Evolutionary conservation across 2,113 vertebrate species (phyloP).

Genomic region (Paradoxurus hermaphroditus): DNA sequence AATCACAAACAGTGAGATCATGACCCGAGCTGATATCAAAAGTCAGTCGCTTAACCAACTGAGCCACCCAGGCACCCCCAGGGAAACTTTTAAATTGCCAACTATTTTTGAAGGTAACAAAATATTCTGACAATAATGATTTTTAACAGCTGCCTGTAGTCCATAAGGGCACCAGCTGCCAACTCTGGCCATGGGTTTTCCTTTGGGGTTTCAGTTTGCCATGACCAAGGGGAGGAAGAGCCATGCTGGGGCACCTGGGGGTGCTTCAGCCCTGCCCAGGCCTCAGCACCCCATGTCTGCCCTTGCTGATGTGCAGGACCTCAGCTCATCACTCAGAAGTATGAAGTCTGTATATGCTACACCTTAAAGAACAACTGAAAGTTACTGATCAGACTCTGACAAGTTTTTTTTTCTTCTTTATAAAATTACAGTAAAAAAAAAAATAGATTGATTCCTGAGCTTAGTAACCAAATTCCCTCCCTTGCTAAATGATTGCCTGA

Average conservation of each 20-base stretch:
- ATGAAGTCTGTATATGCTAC: background rate
- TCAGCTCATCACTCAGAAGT: background rate
- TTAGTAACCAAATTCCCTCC: background rate
- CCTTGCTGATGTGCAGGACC: background rate
- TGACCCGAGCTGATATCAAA: too few relatives aligned
- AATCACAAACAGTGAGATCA: too few relatives aligned
- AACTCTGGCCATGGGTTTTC: background rate
- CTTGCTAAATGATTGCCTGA: background rate
- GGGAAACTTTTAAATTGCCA: background rate
- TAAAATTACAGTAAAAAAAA: background rate
- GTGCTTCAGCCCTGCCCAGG: too few relatives aligned
- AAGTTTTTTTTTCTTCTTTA: background rate
- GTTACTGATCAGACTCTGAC: background rate
- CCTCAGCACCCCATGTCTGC: background rate
- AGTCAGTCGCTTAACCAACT: too few relatives aligned
- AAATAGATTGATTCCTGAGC: background rate
- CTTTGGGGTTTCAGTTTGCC: background rate
- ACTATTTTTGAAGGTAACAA: background rate
- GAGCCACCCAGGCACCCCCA: too few relatives aligned
- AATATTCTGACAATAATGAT: background rate
- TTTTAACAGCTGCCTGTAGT: background rate
- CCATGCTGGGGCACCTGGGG: accelerated
- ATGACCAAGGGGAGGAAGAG: background rate
- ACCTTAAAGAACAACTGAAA: background rate
- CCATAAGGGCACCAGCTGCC: background rate